These are phyloP conservation scores for Hipposideros larvatus DNA, from an alignment of 2,797 vertebrate genomes.

Conservation along the genomic window DNA sequence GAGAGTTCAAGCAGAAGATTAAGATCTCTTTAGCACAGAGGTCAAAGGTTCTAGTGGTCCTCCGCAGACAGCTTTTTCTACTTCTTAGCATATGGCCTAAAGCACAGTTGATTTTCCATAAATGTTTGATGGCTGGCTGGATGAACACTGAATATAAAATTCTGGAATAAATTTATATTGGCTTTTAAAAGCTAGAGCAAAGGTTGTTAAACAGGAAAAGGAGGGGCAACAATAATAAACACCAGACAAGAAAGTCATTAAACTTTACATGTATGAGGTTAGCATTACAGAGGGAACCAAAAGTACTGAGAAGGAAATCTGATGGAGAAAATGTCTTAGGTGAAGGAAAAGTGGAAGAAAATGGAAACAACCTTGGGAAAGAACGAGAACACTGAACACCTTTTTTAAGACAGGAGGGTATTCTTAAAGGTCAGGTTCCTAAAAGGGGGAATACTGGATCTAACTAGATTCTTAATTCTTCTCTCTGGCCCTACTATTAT, in stretches of 20 bases:
- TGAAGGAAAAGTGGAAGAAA: not conserved
- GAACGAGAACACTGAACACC: not conserved
- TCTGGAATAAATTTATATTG: not conserved
- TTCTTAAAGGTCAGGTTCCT: not conserved
- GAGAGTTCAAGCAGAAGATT: not conserved
- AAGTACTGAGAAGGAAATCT: not conserved
- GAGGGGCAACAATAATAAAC: not conserved
- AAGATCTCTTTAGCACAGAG: not conserved
- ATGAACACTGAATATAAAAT: not conserved
- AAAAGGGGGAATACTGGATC: not conserved
- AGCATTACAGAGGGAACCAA: not conserved
- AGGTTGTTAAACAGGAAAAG: not conserved
- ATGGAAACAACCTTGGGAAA: not conserved
- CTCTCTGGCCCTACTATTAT: not conserved
- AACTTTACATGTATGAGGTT: not conserved
- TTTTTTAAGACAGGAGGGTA: not conserved
- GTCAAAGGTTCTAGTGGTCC: not conserved
- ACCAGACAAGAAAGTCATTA: not conserved
- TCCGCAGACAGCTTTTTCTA: not conserved
- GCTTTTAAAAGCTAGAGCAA: not conserved
- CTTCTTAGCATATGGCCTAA: not conserved
- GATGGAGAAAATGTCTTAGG: not conserved
- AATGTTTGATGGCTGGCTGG: not conserved
- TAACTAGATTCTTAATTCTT: not conserved
- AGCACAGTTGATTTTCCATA: not conserved